These are phyloP conservation scores for Carollia perspicillata DNA, from an alignment of 2,113 vertebrate species.

Conservation along the genomic window DNA sequence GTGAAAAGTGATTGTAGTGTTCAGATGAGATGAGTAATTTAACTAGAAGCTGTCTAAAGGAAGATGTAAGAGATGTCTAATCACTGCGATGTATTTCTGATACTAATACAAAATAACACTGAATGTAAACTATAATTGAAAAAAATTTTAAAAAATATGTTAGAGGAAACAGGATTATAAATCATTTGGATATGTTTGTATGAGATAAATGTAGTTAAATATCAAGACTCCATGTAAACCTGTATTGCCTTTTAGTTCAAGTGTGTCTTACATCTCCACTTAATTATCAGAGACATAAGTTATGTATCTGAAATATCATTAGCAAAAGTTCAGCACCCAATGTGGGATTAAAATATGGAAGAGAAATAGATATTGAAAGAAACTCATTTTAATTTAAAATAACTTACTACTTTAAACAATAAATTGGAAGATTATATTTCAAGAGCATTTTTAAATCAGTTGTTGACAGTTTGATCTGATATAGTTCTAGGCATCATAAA, in stretches of 20 bases:
- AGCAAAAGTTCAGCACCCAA: background rate
- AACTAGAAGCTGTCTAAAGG: background rate
- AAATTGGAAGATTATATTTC: background rate
- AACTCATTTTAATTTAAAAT: background rate
- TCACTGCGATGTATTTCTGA: background rate
- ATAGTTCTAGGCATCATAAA: slow-evolving; percentile 3
- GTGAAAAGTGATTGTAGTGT: background rate
- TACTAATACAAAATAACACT: background rate
- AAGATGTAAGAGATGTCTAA: background rate
- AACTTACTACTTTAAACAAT: background rate
- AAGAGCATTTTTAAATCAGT: background rate
- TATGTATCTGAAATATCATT: background rate
- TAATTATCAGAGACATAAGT: background rate
- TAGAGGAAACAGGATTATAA: background rate
- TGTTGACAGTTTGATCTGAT: slow-evolving; percentile 14
- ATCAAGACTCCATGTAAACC: background rate
- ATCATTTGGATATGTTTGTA: background rate
- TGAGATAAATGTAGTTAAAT: background rate
- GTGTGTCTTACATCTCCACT: background rate
- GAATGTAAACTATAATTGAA: background rate
- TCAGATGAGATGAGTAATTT: background rate
- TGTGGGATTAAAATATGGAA: background rate
- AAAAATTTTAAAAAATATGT: background rate
- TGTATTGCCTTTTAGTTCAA: background rate
- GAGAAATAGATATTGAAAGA: background rate